Conservation (phyloP, 2,797 vertebrate genomes). For the Pelochelys cantorii region DNA sequence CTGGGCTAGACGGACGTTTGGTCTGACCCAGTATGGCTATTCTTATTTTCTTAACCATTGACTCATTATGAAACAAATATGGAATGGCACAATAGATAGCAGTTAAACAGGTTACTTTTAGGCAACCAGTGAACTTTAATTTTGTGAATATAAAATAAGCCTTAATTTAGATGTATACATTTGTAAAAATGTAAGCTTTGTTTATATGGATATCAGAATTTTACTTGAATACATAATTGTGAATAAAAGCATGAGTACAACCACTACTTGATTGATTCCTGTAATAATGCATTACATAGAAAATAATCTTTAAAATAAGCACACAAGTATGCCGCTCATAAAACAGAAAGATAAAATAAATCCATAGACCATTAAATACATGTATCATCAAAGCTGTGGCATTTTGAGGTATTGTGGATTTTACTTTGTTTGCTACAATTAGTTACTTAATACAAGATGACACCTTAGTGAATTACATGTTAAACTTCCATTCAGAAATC, state of each 20-base stretch:
- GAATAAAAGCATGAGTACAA: neutral
- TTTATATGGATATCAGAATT: neutral
- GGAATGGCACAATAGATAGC: neutral
- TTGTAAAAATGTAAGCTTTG: neutral
- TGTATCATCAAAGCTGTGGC: neutral
- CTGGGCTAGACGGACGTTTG: no score
- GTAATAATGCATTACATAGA: neutral
- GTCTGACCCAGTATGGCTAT: no score
- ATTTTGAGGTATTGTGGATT: neutral
- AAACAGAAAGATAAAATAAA: neutral
- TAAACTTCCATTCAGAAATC: neutral
- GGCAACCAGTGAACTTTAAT: neutral
- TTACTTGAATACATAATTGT: neutral
- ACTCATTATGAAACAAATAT: neutral
- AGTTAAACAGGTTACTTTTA: neutral
- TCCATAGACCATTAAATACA: neutral
- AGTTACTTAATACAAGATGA: neutral
- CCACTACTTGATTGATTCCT: neutral
- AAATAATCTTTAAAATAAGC: neutral
- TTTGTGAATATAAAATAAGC: neutral
- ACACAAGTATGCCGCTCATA: neutral
- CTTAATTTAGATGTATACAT: neutral
- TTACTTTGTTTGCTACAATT: neutral
- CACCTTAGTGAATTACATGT: neutral
- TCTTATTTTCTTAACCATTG: neutral